Conservation (phyloP, 2,797 vertebrate genomes). For the Danio tinwini region DNA sequence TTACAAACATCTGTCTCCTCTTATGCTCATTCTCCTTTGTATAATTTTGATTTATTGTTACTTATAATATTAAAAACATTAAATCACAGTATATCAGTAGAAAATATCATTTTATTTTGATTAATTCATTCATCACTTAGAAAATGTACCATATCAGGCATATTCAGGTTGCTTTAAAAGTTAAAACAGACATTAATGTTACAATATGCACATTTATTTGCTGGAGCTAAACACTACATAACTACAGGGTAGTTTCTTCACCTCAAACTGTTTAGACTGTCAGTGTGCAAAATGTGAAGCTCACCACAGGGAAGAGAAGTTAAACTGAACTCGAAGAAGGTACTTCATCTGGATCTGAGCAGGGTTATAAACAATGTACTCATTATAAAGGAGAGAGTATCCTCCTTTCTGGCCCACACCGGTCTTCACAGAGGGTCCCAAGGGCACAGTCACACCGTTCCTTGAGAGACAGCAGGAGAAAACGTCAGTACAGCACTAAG, state of each 20-base stretch:
- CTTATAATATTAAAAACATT: background rate
- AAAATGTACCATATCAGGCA: too few species aligned
- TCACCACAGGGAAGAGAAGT: conserved; percentile 87
- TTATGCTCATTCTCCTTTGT: background rate
- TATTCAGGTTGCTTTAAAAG: background rate
- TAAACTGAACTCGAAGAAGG: conserved; percentile 85
- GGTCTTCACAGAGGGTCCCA: conserved; percentile 82
- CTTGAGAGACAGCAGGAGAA: conserved; percentile 64
- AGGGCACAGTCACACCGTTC: conserved; percentile 78
- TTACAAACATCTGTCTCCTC: background rate
- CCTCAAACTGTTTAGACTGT: background rate
- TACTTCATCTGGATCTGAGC: conserved; percentile 87
- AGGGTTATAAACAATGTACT: conserved; percentile 87
- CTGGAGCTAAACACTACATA: background rate
- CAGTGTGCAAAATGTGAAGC: background rate
- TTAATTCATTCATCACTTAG: background rate
- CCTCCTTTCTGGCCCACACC: conserved; percentile 66
- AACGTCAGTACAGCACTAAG: background rate
- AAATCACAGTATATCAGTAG: background rate
- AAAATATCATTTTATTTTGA: background rate
- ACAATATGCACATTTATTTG: background rate
- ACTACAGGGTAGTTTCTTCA: background rate
- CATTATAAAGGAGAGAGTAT: conserved; percentile 92
- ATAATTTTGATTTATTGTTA: background rate
- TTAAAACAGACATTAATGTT: background rate